Conservation (phyloP, 2,113 vertebrate species). For the Syrrhaptes paradoxus region DNA sequence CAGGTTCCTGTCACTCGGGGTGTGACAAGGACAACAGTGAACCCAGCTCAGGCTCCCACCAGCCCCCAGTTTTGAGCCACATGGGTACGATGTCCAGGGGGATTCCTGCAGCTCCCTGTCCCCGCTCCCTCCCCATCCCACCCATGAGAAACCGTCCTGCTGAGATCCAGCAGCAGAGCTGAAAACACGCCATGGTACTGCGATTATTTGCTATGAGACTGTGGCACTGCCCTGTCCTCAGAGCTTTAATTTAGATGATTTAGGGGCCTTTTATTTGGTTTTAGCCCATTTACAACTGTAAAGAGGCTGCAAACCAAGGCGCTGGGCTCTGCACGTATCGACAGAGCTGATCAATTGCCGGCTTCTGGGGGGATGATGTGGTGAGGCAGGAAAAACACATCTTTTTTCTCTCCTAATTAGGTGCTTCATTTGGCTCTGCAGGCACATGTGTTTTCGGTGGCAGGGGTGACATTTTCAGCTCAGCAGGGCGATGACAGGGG, state of each 20-base stretch:
- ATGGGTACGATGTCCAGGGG: background rate
- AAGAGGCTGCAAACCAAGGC: conserved; percentile 30
- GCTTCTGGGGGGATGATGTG: background rate
- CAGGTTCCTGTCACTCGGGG: background rate
- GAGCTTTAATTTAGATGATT: conserved; percentile 62
- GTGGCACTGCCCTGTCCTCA: background rate
- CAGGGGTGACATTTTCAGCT: background rate
- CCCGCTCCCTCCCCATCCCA: background rate
- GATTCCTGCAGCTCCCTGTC: background rate
- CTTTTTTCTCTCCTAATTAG: conserved; percentile 32
- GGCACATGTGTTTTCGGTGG: background rate
- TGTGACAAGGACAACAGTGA: background rate
- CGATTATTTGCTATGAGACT: background rate
- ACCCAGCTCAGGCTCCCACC: background rate
- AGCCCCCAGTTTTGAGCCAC: background rate
- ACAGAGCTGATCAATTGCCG: background rate
- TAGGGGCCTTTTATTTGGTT: conserved; percentile 41
- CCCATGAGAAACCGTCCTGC: background rate
- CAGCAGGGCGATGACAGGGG: background rate
- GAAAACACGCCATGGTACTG: background rate
- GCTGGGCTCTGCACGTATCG: background rate
- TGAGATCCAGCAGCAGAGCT: background rate
- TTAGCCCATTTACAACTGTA: conserved; percentile 18
- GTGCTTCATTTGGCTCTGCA: background rate
- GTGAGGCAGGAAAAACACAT: background rate